phyloP scores from a whole-genome alignment of 1,140 invertebrate species.

The Panagrolaimus sp. region DNA sequence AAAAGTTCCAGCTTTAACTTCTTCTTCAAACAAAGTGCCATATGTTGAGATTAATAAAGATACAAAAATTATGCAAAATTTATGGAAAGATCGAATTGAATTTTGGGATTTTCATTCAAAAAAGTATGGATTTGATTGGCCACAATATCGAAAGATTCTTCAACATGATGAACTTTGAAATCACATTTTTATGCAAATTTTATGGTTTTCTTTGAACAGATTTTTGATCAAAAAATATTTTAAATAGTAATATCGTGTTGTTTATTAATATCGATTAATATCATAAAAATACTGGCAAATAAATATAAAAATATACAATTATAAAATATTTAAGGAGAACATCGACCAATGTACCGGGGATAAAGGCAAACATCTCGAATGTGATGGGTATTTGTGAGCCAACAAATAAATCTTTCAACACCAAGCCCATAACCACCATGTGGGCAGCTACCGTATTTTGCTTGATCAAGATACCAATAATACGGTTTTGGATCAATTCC shows the following conservation, averaged over 20 bases:
- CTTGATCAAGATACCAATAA: conserved; percentile 96
- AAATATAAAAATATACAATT: not conserved
- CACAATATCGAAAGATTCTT: not conserved
- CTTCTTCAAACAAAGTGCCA: no score
- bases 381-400: conserved; percentile 88
- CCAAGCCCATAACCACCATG: conserved; percentile 98
- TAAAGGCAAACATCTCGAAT: conserved; percentile 95
- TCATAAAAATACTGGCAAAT: no score
- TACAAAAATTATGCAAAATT: not conserved
- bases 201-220: conserved; percentile 65
- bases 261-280: no score
- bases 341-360: conserved; percentile 83
- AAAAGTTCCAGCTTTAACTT: no score
- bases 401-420: conserved; percentile 91
- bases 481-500: conserved; percentile 86
- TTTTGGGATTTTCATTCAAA: not conserved
- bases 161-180: not conserved
- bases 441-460: conserved; percentile 86
- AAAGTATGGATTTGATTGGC: conserved; percentile 11
- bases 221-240: no score
- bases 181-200: conserved; percentile 64
- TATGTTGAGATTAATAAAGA: not conserved
- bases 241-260: no score
- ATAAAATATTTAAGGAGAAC: conserved; percentile 73
- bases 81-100: not conserved